phyloP scores from a whole-genome alignment of 2,888 invertebrate species.

The Aphidoletes aphidimyza region DNA sequence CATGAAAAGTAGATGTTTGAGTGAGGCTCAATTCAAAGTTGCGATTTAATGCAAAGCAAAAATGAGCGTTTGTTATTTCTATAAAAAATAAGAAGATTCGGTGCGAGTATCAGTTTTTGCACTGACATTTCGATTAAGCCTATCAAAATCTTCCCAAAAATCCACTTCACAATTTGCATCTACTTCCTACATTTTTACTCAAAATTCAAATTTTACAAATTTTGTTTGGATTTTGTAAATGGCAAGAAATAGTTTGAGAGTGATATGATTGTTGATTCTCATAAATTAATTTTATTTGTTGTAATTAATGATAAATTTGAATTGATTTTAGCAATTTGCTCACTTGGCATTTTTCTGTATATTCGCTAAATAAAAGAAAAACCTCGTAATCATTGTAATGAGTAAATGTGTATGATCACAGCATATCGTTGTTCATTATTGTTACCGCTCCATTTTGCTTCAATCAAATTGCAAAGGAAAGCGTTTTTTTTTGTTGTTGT shows the following conservation, averaged over 20 bases:
- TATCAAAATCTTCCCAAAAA: too few relatives aligned
- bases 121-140: too few relatives aligned
- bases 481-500: neutral
- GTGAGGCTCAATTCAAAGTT: neutral
- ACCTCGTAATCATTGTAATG: conserved; percentile 1
- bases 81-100: too few relatives aligned
- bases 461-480: too few relatives aligned
- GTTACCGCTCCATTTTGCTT: conserved; percentile 2
- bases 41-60: too few relatives aligned
- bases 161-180: neutral
- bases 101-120: too few relatives aligned
- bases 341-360: neutral
- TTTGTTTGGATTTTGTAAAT: conserved; percentile 16
- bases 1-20: neutral
- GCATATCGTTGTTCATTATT: conserved; percentile 4
- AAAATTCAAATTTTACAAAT: neutral
- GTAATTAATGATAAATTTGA: neutral
- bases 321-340: neutral
- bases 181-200: neutral
- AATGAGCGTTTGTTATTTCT: too few relatives aligned
- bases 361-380: too few relatives aligned
- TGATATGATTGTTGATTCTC: neutral
- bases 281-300: neutral
- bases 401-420: conserved; percentile 36
- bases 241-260: conserved; percentile 18